phyloP scores from a whole-genome alignment of 2,888 invertebrate genomes.

The Mantis religiosa region DNA sequence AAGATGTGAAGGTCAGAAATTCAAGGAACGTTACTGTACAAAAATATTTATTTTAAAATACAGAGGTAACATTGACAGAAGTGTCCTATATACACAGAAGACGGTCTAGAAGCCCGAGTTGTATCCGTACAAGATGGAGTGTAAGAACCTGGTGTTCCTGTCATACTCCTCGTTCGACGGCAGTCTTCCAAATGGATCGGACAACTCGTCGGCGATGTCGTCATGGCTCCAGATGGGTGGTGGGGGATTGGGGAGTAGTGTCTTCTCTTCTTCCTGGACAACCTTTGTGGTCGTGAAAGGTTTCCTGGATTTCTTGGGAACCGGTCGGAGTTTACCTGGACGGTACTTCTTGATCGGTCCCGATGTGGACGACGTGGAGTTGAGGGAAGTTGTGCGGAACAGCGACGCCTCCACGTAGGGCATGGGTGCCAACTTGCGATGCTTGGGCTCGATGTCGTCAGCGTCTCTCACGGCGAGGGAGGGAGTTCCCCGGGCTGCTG shows the following conservation, averaged over 20 bases:
- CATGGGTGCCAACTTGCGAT: not conserved
- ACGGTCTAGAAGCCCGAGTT: not conserved
- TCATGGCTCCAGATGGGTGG: constrained; percentile 14
- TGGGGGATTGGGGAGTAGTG: not conserved
- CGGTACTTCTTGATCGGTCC: not conserved
- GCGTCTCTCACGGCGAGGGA: not conserved
- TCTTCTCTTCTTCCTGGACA: not conserved
- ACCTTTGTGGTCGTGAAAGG: not conserved
- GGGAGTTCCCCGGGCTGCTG: not conserved
- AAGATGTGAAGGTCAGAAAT: not conserved
- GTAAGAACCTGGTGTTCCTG: not conserved
- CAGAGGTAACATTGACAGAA: not conserved
- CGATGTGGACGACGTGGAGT: not conserved
- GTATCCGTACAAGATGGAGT: constrained; percentile 12
- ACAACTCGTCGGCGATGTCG: not conserved
- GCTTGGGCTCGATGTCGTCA: not conserved
- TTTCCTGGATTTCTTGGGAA: not conserved
- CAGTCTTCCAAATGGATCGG: not conserved
- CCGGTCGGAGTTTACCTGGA: not conserved
- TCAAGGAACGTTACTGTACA: not conserved
- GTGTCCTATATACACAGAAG: not conserved
- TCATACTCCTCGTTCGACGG: constrained; percentile 17
- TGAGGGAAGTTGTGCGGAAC: not conserved
- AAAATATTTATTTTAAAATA: not conserved
- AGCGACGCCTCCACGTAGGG: not conserved